Evolutionary conservation across 1,140 invertebrate species (phyloP).

Genomic region (Rhynchophorus ferrugineus): DNA sequence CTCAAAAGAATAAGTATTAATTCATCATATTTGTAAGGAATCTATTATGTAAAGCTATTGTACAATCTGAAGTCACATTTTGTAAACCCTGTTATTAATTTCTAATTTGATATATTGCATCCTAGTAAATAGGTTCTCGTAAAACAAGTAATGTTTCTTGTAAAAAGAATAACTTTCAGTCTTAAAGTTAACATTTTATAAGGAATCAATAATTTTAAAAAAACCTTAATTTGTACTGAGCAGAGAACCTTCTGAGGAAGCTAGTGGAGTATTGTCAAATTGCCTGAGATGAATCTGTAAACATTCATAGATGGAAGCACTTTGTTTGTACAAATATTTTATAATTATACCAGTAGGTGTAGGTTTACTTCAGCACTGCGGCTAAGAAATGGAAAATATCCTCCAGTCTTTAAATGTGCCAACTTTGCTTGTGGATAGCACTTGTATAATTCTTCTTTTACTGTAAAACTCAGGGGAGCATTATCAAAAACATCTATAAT

Average conservation of each 20-base stretch:
- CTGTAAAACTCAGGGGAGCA: conserved; percentile 69
- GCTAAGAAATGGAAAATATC: conserved; percentile 89
- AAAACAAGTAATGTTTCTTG: too few species aligned
- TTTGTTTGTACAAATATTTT: neutral
- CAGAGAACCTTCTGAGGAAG: conserved; percentile 36
- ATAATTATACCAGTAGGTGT: conserved; percentile 68
- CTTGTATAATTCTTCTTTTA: conserved; percentile 77
- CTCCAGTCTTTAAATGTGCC: conserved; percentile 81
- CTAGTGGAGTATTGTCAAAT: conserved; percentile 47
- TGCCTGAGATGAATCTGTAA: conserved; percentile 51
- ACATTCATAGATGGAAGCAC: conserved; percentile 8
- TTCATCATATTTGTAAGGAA: too few species aligned
- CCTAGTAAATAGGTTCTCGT: too few species aligned
- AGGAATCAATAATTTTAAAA: too few species aligned
- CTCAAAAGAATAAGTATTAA: too few species aligned
- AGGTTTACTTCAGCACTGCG: conserved; percentile 84
- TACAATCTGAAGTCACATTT: too few species aligned
- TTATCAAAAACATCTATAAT: conserved; percentile 90
- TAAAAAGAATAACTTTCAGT: too few species aligned
- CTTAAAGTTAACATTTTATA: too few species aligned
- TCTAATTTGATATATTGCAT: too few species aligned
- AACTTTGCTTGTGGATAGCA: conserved; percentile 82
- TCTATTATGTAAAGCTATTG: too few species aligned
- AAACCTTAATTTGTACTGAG: too few species aligned
- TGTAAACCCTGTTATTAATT: too few species aligned